phyloP scores from a whole-genome alignment of 2,113 vertebrate species.

The Podarcis raffonei region DNA sequence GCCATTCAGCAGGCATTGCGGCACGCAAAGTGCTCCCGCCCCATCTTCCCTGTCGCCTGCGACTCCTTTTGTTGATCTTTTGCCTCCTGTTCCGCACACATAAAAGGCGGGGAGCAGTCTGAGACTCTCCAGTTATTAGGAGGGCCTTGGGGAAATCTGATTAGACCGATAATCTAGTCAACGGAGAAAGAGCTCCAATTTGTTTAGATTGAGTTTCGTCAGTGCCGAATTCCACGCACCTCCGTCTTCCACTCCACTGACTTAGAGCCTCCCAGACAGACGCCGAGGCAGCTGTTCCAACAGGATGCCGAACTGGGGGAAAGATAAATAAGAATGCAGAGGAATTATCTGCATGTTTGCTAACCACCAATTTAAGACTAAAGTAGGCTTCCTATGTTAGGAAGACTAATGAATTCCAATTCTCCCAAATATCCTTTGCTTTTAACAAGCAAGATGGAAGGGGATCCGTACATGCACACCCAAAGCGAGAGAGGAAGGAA shows the following conservation, averaged over 20 bases:
- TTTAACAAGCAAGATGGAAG: constrained; percentile 78
- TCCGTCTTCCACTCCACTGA: constrained; percentile 73
- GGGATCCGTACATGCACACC: constrained; percentile 49
- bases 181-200: constrained; percentile 68
- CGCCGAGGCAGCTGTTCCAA: constrained; percentile 74
- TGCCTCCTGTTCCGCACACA: constrained; percentile 62
- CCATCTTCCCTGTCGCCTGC: background rate
- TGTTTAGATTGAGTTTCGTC: constrained; percentile 74
- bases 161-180: constrained; percentile 71
- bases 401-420: constrained; percentile 78
- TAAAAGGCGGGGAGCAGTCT: constrained; percentile 61
- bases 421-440: constrained; percentile 73
- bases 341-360: constrained; percentile 75
- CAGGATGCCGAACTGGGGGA: constrained; percentile 67
- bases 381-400: constrained; percentile 75
- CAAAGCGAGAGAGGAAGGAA: constrained; percentile 39
- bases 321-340: constrained; percentile 70
- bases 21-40: background rate
- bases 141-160: constrained; percentile 75
- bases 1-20: constrained; percentile 31
- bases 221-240: constrained; percentile 65
- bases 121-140: constrained; percentile 68
- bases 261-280: constrained; percentile 71
- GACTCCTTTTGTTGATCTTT: constrained; percentile 36
- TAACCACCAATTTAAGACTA: constrained; percentile 78